These are phyloP conservation scores for Slavum lentiscoides DNA, from an alignment of 2,888 invertebrate genomes.

Conservation along the genomic window DNA sequence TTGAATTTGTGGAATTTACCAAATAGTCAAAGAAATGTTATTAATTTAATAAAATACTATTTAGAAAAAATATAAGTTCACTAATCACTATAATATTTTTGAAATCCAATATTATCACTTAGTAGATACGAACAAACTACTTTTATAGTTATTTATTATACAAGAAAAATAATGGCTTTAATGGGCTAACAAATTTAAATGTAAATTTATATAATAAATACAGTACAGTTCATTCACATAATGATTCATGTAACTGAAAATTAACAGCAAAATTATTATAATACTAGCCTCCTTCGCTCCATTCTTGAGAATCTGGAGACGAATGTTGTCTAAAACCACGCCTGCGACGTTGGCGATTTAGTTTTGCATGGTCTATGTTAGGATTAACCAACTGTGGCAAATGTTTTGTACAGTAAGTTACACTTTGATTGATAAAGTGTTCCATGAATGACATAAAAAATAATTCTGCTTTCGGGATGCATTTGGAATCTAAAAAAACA, in stretches of 20 bases:
- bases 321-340: conserved; percentile 44
- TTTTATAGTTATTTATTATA: too few species aligned
- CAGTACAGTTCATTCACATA: too few species aligned
- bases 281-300: conserved; percentile 47
- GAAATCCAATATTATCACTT: too few species aligned
- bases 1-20: too few species aligned
- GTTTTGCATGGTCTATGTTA: conserved; percentile 30
- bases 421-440: conserved; percentile 27
- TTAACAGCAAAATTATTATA: neutral
- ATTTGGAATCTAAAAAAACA: conserved; percentile 23
- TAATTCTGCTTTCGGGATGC: conserved; percentile 16
- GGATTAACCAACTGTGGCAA: conserved; percentile 34
- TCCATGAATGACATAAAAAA: conserved; percentile 44
- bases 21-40: too few species aligned
- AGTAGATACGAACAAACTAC: too few species aligned
- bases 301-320: conserved; percentile 48
- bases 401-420: conserved; percentile 27
- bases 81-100: too few species aligned
- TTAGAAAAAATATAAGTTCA: too few species aligned
- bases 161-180: too few species aligned
- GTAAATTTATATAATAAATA: too few species aligned
- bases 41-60: too few species aligned
- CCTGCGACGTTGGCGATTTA: conserved; percentile 39
- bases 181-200: too few species aligned
- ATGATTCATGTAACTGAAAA: neutral